Evolutionary conservation across 2,797 vertebrate genomes (phyloP).

Genomic region (Nasua narica): DNA sequence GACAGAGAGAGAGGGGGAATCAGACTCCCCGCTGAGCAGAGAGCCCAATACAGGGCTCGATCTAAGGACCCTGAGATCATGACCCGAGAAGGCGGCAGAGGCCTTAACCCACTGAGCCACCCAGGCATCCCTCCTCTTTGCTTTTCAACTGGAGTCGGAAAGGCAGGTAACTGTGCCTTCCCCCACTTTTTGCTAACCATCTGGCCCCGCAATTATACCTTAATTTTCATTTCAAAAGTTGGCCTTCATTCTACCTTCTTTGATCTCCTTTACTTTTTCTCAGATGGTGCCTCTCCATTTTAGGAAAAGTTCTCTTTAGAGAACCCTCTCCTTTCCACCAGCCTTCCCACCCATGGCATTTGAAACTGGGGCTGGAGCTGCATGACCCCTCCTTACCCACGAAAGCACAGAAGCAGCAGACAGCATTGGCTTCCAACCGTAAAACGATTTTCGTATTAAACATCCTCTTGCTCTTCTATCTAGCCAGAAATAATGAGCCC

Average conservation of each 20-base stretch:
- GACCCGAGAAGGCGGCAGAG: no score
- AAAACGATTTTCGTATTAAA: neutral
- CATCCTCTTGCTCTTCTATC: neutral
- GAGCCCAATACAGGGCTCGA: no score
- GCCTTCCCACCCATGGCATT: neutral
- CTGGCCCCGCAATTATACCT: neutral
- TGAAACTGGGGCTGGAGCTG: neutral
- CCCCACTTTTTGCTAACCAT: neutral
- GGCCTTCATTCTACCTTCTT: neutral
- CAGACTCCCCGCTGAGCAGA: no score
- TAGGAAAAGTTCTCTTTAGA: neutral
- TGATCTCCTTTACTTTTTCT: neutral
- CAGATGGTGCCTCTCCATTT: neutral
- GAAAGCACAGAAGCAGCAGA: neutral
- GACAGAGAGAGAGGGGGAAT: no score
- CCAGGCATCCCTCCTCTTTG: neutral
- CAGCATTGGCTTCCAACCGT: neutral
- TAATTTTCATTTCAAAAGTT: neutral
- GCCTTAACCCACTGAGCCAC: no score
- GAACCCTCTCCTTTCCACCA: neutral
- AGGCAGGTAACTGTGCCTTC: neutral
- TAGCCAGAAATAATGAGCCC: constrained; percentile 13
- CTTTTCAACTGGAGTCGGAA: neutral
- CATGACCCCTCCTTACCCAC: neutral
- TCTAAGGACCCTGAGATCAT: no score